Evolutionary conservation across 2,888 invertebrate species (phyloP).

Genomic region (Harpalus rubripes): DNA sequence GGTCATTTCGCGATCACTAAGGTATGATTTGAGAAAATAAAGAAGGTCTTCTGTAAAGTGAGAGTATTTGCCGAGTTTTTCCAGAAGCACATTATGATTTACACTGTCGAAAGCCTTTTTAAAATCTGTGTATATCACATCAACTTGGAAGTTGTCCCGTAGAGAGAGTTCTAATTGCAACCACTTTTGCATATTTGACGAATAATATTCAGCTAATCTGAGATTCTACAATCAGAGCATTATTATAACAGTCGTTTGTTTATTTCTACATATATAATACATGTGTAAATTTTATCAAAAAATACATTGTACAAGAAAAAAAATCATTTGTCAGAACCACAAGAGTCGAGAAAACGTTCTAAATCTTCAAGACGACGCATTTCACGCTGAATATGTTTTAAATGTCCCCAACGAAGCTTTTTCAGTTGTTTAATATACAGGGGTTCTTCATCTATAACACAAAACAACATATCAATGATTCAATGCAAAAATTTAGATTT

Average conservation of each 20-base stretch:
- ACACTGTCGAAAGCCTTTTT: too few species aligned
- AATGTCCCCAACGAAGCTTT: conserved; percentile 77
- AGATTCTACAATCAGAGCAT: too few species aligned
- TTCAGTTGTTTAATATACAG: conserved; percentile 76
- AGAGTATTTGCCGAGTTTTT: too few species aligned
- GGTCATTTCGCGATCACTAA: too few species aligned
- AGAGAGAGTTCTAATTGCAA: too few species aligned
- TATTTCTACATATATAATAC: background rate
- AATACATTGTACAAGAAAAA: background rate
- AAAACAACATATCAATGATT: background rate
- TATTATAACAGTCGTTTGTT: background rate
- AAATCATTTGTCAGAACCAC: conserved; percentile 69
- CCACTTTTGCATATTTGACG: too few species aligned
- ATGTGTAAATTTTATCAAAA: background rate
- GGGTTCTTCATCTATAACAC: conserved; percentile 70
- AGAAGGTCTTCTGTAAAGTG: too few species aligned
- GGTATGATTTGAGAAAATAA: too few species aligned
- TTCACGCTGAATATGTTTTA: conserved; percentile 77
- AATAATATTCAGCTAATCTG: too few species aligned
- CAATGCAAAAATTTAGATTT: background rate
- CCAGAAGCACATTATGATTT: too few species aligned
- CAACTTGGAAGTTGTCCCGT: too few species aligned
- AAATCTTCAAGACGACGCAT: conserved; percentile 76
- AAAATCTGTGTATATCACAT: too few species aligned
- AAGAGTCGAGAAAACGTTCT: conserved; percentile 76